Conservation (phyloP, 2,113 vertebrate genomes). For the Calyptommatus sinebrachiatus region DNA sequence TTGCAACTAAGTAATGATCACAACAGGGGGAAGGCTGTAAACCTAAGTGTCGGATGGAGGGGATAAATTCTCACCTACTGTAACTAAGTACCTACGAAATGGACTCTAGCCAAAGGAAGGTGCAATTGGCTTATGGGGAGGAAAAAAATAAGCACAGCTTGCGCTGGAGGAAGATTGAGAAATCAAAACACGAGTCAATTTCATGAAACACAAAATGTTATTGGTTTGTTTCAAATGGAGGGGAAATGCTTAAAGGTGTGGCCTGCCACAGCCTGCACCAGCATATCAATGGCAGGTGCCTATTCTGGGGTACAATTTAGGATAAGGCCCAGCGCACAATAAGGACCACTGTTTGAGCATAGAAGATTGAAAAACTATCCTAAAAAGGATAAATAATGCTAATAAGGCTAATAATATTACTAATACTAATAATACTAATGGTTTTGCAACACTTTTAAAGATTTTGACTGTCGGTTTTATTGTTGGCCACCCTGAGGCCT, state of each 20-base stretch:
- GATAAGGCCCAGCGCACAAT: no score
- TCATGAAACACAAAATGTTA: neutral
- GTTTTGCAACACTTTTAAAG: no score
- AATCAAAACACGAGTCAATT: neutral
- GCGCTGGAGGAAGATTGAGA: neutral
- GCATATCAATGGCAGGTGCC: no score
- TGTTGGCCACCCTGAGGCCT: no score
- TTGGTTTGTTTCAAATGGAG: conserved; percentile 5
- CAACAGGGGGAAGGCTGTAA: conserved; percentile 50
- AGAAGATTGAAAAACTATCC: no score
- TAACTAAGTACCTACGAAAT: conserved; percentile 24
- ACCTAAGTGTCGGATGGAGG: conserved; percentile 39
- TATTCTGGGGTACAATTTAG: no score
- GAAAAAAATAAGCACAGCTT: neutral
- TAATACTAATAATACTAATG: no score
- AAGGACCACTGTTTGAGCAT: no score
- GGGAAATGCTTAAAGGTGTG: neutral
- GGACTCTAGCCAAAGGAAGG: conserved; percentile 35
- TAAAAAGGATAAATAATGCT: no score
- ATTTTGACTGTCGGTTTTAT: no score
- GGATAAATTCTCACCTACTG: conserved; percentile 38
- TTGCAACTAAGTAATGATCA: conserved; percentile 64
- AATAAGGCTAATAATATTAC: no score
- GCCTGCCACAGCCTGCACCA: no score
- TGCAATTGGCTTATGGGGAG: conserved; percentile 29